Evolutionary conservation across 2,797 vertebrate genomes (phyloP).

Genomic region (Limosa lapponica): DNA sequence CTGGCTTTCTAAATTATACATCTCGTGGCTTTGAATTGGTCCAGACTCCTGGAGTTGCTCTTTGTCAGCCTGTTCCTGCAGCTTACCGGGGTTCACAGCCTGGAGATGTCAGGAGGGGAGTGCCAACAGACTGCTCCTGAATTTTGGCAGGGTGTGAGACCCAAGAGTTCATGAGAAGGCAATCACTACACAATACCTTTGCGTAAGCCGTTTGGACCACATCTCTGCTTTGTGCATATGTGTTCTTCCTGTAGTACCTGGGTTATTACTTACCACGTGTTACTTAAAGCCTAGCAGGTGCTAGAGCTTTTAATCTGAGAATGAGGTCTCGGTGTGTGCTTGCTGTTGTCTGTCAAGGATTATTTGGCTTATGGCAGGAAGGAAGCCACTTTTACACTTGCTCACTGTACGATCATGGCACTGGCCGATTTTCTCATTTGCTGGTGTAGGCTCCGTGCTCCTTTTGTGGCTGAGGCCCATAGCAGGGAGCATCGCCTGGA

Average conservation of each 20-base stretch:
- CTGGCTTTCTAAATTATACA: background rate
- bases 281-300: background rate
- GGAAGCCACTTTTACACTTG: background rate
- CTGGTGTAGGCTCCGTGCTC: background rate
- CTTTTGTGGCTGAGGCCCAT: background rate
- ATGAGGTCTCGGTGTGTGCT: background rate
- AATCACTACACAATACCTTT: rapidly evolving
- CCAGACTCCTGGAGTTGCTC: background rate
- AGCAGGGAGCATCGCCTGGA: background rate
- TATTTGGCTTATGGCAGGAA: background rate
- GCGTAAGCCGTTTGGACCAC: background rate
- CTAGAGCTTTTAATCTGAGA: background rate
- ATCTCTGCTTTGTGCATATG: background rate
- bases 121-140: background rate
- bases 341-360: background rate
- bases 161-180: background rate
- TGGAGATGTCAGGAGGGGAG: background rate
- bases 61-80: background rate
- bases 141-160: background rate
- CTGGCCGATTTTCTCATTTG: background rate
- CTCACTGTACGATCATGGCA: background rate
- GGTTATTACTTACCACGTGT: background rate
- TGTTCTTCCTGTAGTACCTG: background rate
- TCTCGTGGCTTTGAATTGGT: background rate
- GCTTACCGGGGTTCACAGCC: background rate